Conservation (phyloP, 92 coral and sea anemone genomes). For the Actinernus sp. region DNA sequence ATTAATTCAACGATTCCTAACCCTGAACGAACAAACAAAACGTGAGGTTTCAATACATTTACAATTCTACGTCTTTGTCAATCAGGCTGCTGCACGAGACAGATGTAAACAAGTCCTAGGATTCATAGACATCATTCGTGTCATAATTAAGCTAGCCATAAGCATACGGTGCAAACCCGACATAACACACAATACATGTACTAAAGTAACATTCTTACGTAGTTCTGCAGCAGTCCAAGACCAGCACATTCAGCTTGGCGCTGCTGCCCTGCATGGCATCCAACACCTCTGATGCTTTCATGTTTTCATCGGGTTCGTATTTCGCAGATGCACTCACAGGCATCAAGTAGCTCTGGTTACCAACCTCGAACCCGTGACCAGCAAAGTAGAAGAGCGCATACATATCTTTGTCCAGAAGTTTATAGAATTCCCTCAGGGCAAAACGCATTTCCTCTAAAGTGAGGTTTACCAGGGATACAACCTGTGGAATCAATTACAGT, state of each 20-base stretch:
- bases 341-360: slow-evolving; percentile 86
- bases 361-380: slow-evolving; percentile 91
- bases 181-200: no score
- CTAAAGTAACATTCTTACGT: slow-evolving; percentile 71
- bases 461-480: slow-evolving; percentile 90
- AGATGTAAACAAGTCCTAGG: no score
- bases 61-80: no score
- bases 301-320: slow-evolving; percentile 61
- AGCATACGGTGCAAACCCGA: no score
- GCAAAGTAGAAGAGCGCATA: slow-evolving; percentile 97
- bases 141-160: no score
- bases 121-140: no score
- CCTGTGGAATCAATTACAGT: slow-evolving; percentile 33
- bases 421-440: slow-evolving; percentile 73
- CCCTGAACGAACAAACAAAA: not conserved
- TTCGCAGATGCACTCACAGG: slow-evolving; percentile 79
- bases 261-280: slow-evolving; percentile 78
- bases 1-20: no score
- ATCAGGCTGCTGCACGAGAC: no score
- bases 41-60: not conserved
- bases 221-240: slow-evolving; percentile 96
- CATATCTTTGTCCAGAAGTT: slow-evolving; percentile 78
- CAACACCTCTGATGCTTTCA: slow-evolving; percentile 78
- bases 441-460: slow-evolving; percentile 84
- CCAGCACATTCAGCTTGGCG: slow-evolving; percentile 80